A percentile compares a stretch with the other conserved stretches of the same genome.
phyloP scores from a whole-genome alignment of 2,888 invertebrate genomes.

The Desoria tigrina region DNA sequence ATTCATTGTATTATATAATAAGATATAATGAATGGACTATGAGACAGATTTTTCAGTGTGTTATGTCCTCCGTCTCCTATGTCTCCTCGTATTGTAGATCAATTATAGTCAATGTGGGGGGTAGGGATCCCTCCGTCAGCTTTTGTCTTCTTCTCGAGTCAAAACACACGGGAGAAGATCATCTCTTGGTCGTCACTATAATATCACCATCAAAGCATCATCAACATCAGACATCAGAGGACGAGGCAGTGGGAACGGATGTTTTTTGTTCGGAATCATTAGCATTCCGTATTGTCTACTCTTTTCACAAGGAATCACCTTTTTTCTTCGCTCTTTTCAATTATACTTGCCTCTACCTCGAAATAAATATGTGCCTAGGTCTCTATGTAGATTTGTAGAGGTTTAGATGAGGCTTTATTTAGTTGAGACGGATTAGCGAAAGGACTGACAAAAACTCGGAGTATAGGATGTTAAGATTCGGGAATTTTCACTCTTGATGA shows the following conservation, averaged over 20 bases:
- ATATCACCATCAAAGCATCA: too few species aligned
- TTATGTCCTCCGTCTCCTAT: slow-evolving; percentile 16
- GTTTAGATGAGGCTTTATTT: too few species aligned
- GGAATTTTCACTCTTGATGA: too few species aligned
- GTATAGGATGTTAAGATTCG: too few species aligned
- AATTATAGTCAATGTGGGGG: slow-evolving; percentile 52
- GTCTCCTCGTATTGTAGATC: slow-evolving; percentile 42
- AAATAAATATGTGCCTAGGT: too few species aligned
- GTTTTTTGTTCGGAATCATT: slow-evolving; percentile 44
- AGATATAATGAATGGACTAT: neutral
- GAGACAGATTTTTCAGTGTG: slow-evolving; percentile 10
- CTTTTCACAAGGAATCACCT: slow-evolving; percentile 29
- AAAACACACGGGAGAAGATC: slow-evolving; percentile 24
- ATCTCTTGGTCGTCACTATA: too few species aligned
- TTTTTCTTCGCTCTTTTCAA: slow-evolving; percentile 37
- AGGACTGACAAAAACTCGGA: too few species aligned
- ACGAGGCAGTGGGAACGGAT: slow-evolving; percentile 36
- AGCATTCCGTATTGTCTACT: slow-evolving; percentile 42
- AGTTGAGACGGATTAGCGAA: too few species aligned
- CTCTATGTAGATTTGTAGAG: too few species aligned
- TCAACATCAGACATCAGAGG: slow-evolving; percentile 6
- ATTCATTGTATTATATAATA: too few species aligned
- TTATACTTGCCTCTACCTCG: slow-evolving; percentile 33
- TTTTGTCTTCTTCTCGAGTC: slow-evolving; percentile 40
- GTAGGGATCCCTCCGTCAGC: slow-evolving; percentile 27